These are phyloP conservation scores for Hypena proboscidalis DNA, from an alignment of 2,888 invertebrate species.

Conservation along the genomic window DNA sequence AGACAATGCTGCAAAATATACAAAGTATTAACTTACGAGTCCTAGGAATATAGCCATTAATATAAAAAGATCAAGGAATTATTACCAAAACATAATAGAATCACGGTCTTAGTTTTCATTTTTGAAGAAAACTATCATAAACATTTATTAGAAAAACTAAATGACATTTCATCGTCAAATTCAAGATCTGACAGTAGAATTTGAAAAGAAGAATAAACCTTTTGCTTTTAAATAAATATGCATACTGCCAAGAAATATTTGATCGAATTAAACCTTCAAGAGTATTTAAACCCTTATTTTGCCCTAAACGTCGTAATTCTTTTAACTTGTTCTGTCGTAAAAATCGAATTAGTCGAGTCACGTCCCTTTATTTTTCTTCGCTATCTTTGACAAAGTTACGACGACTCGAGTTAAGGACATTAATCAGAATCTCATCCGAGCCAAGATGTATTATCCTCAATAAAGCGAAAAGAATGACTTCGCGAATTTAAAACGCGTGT, in stretches of 20 bases:
- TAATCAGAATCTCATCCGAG: conserved; percentile 81
- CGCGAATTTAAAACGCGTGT: conserved; percentile 83
- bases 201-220: conserved; percentile 71
- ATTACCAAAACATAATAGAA: conserved; percentile 63
- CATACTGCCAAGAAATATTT: conserved; percentile 30
- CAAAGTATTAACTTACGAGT: conserved; percentile 10
- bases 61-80: not conserved
- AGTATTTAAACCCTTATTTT: conserved; percentile 30
- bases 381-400: conserved; percentile 82
- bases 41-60: not conserved
- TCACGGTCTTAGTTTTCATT: conserved; percentile 59
- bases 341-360: conserved; percentile 80
- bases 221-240: conserved; percentile 30
- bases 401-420: conserved; percentile 73
- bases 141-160: conserved; percentile 50
- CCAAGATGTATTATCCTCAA: conserved; percentile 82
- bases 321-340: conserved; percentile 51
- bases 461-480: conserved; percentile 83
- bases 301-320: conserved; percentile 27
- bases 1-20: conserved; percentile 43
- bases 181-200: conserved; percentile 54
- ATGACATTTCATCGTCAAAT: conserved; percentile 50
- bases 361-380: conserved; percentile 81
- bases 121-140: conserved; percentile 50
- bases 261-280: conserved; percentile 15